phyloP scores from a whole-genome alignment of 1,140 invertebrate genomes.

The Danaus melanippus region DNA sequence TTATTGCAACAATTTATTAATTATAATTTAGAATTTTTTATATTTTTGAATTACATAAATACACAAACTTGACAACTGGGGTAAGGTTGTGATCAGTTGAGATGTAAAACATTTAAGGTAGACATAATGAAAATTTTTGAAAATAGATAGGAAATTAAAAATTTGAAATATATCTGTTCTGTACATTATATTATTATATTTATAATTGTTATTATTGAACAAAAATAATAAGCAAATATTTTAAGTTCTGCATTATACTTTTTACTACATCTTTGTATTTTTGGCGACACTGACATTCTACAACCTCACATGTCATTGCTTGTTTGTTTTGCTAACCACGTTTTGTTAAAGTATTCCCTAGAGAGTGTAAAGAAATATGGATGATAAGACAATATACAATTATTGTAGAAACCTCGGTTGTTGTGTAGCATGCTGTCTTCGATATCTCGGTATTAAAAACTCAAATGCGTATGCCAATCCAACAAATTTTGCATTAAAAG shows the following conservation, averaged over 20 bases:
- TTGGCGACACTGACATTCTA: constrained; percentile 5
- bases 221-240: not conserved
- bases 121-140: constrained; percentile 1
- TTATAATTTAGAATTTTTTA: constrained; percentile 33
- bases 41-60: constrained; percentile 53
- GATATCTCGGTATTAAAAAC: constrained; percentile 49
- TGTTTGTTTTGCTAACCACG: constrained; percentile 1
- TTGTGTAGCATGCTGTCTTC: constrained; percentile 46
- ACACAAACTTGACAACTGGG: constrained; percentile 31
- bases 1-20: constrained; percentile 3
- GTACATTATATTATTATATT: not conserved
- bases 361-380: constrained; percentile 26
- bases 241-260: not conserved
- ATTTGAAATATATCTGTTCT: too few species aligned
- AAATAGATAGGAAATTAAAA: too few species aligned
- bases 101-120: too few species aligned
- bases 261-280: constrained; percentile 3
- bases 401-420: constrained; percentile 49
- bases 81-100: too few species aligned
- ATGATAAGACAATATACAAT: constrained; percentile 37
- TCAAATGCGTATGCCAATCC: constrained; percentile 39
- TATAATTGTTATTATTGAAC: not conserved
- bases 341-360: constrained; percentile 6
- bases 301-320: not conserved
- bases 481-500: constrained; percentile 21